Conservation (phyloP, 53 echinoderm and acorn worm genomes). For the Glandiceps talaboti region DNA sequence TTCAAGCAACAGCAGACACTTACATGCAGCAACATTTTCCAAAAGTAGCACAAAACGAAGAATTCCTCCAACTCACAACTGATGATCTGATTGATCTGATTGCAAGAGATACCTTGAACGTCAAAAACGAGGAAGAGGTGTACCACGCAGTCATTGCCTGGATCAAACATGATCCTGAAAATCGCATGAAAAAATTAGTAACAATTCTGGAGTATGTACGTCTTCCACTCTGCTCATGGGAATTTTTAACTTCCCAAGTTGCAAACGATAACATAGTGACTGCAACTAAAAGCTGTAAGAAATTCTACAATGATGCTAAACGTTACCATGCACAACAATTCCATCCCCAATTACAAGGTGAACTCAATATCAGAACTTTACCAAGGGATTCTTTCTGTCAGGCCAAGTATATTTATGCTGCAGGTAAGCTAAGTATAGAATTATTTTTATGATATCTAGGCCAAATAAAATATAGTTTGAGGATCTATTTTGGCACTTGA, state of each 20-base stretch:
- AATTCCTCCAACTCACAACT: constrained; percentile 54
- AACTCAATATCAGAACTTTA: constrained; percentile 80
- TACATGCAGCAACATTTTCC: constrained; percentile 61
- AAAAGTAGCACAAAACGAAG: constrained; percentile 68
- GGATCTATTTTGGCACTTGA: no score
- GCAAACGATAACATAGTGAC: constrained; percentile 52
- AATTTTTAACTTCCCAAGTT: constrained; percentile 80
- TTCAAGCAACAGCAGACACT: constrained; percentile 48
- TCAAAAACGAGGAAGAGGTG: constrained; percentile 77
- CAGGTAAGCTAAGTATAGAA: constrained; percentile 76
- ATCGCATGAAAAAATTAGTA: constrained; percentile 25
- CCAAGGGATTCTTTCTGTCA: constrained; percentile 82
- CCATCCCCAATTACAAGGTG: constrained; percentile 92
- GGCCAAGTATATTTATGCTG: constrained; percentile 75
- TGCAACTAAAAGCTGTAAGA: constrained; percentile 36
- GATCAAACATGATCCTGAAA: constrained; percentile 42
- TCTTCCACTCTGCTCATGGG: constrained; percentile 83
- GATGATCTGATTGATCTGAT: constrained; percentile 59
- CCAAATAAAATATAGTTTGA: no score
- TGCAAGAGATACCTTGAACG: constrained; percentile 67
- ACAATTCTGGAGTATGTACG: constrained; percentile 86
- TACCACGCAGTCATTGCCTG: constrained; percentile 64
- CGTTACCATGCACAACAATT: constrained; percentile 87
- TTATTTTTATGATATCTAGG: no score
- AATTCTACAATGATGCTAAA: constrained; percentile 80